Conservation (phyloP, 2,888 invertebrate species). For the Hypselothyrea guttata region DNA sequence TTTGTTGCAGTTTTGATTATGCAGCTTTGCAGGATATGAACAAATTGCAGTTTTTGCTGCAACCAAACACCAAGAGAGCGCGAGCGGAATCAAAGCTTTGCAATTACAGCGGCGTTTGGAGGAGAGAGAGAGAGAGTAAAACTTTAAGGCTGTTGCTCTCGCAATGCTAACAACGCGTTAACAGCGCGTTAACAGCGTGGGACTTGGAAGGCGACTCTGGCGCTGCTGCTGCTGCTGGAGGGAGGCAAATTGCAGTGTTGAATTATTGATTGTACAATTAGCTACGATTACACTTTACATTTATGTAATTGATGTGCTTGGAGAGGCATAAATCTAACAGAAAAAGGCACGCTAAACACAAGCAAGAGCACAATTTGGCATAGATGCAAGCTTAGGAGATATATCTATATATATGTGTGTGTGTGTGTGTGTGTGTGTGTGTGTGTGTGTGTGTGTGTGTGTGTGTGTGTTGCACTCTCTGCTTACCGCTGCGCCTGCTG, state of each 20-base stretch:
- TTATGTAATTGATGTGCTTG: background rate
- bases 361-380: no score
- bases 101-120: background rate
- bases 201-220: no score
- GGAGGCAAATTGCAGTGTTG: constrained; percentile 20
- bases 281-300: constrained; percentile 15
- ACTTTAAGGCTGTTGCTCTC: background rate
- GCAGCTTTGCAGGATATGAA: constrained; percentile 60
- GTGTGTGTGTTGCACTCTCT: background rate
- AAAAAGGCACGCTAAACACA: constrained; percentile 22
- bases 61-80: background rate
- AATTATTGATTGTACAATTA: constrained; percentile 45
- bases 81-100: background rate
- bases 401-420: no score
- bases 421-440: background rate
- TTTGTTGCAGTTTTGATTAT: constrained; percentile 47
- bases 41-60: constrained; percentile 18
- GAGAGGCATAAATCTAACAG: constrained; percentile 7
- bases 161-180: no score
- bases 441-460: background rate
- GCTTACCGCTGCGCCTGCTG: background rate
- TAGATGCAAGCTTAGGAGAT: no score
- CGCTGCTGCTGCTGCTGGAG: constrained; percentile 6
- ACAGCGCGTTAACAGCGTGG: no score
- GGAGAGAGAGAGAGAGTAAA: background rate